Base-by-base conservation (phyloP, 2,888 invertebrate genomes). In the Emmelina monodactyla region DNA sequence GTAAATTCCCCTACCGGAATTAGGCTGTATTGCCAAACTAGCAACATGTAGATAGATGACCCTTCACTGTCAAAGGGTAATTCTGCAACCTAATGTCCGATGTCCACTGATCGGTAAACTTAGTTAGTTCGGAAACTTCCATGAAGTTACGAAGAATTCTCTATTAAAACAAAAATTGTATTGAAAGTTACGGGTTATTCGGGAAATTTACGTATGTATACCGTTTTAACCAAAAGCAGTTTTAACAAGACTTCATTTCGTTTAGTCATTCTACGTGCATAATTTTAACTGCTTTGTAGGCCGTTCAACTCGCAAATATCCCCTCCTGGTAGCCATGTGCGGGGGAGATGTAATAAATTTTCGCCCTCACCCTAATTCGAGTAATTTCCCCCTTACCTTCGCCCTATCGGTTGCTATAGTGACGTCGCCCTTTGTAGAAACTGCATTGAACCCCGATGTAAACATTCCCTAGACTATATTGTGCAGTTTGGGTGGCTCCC, bases 291-390 rank as follows among this genome's bases (percentile, higher is more conserved):
- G 11, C 25, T 41, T 47, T 43, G 40, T 29, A 54, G 76, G 71
- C 64, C 71, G 51, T 79, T 78, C 72, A 78, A 76, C 78, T 75
- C 63, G 58, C 64, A 60, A 66, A 68, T 62, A 60, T 63, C 59
- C 63, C 69, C 68, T 73, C 72, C 67, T 58, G 66, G 62, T 49
- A 50, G 41, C 48, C 65, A 59, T 66, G 54, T 62, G 60, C 50
- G 58, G 58, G 69, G 68, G 68, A 59, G 66, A 58, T 62, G 54
- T 68, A 73, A 73, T 72, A 73, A 60, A 65, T 65, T 56, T 60
- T 64, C 69, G 62, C 73, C 72, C 72, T 70, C 71, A 58, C 64
- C 66, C 65, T 68, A 70, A 66, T 68, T 67, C 59, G 58, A 58
- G 58, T 56, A 50, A 48, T 58, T 62, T 62, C 64, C 71, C 67